Base-by-base conservation (phyloP, 2,113 vertebrate species). In the Oceanodroma tethys region DNA sequence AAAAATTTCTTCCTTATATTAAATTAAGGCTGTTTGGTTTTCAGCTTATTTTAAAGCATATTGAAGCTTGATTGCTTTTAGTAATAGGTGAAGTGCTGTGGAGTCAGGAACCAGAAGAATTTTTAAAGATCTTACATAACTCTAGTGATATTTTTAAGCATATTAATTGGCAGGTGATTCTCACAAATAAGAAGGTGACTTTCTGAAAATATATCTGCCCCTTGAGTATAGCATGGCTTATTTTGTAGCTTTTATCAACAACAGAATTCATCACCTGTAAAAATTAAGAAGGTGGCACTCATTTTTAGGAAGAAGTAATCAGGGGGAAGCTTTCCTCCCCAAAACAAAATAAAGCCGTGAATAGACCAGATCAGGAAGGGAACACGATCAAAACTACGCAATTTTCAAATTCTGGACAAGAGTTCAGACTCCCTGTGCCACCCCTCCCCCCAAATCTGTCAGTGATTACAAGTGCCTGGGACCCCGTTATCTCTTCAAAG, bases 151-250 rank as follows among this genome's bases (percentile, higher is more conserved):
- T 96, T 97, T 97, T 96, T 93, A 97, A 96, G 88, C 91, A 78
- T 96, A 93, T 88, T 80, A 97, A 91, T 95, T 89, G 72, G 59
- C 92, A 96, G 90, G 95, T 92, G 90, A 93, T 94, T 93, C 88
- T 95, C 48, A 90, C 68, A 86, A 97, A 96, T 86, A 94, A 71
- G 93, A 95, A 96, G 93, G 93, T 96, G 95, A 96, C 93, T 97
- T 96, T 97, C 90, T 94, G 71, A 71, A 93, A 97, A 93, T 59
- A 65, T 52, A 82, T 74, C 88, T 95, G 86, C 40, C 88, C 81
- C 86, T 45, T 11, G 88, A 86, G 93, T 26, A 60, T 8, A 47
- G 62, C 14, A 10, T 20, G 16, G 68, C 83, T 95, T 72, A 90
- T 92, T 88, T 85, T 78, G 40, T 32, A 71, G 62, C 56, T 86